phyloP scores from a whole-genome alignment of 2,888 invertebrate genomes.

The Orthosia gothica region DNA sequence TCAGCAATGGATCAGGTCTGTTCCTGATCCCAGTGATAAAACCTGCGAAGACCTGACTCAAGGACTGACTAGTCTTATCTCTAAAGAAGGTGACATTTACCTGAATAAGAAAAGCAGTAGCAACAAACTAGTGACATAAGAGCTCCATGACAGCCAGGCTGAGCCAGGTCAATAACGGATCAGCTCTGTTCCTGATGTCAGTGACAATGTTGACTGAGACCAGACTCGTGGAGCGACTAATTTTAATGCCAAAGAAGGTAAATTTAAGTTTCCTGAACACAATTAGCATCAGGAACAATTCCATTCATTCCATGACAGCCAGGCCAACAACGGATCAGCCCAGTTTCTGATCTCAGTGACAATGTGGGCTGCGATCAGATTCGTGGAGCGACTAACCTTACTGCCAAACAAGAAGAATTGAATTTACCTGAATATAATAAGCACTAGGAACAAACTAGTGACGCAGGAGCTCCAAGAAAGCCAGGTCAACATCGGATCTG shows the following conservation, averaged over 20 bases:
- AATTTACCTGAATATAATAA: conserved; percentile 92
- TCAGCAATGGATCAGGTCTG: conserved; percentile 91
- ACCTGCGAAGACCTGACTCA: conserved; percentile 90
- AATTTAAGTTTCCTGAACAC: conserved; percentile 69
- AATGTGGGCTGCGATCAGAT: conserved; percentile 90
- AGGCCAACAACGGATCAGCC: conserved; percentile 91
- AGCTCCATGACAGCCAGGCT: conserved; percentile 93
- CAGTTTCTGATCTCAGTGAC: conserved; percentile 92
- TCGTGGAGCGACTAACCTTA: not conserved
- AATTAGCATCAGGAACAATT: conserved; percentile 92
- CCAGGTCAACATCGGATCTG: conserved; percentile 91
- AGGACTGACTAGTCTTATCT: conserved; percentile 75
- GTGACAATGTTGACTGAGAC: conserved; percentile 92
- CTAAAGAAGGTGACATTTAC: conserved; percentile 72
- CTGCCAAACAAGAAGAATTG: not conserved
- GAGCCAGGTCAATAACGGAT: conserved; percentile 91
- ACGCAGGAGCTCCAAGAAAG: conserved; percentile 93
- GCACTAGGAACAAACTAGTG: conserved; percentile 92
- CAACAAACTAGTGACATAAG: conserved; percentile 92
- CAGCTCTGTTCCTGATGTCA: conserved; percentile 92
- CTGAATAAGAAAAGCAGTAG: conserved; percentile 92
- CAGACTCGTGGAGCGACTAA: conserved; percentile 74
- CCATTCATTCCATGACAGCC: conserved; percentile 93
- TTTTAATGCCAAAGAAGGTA: conserved; percentile 7
- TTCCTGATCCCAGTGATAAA: conserved; percentile 92